Conservation (phyloP, 2,888 invertebrate genomes). For the Perithous albicinctus region DNA sequence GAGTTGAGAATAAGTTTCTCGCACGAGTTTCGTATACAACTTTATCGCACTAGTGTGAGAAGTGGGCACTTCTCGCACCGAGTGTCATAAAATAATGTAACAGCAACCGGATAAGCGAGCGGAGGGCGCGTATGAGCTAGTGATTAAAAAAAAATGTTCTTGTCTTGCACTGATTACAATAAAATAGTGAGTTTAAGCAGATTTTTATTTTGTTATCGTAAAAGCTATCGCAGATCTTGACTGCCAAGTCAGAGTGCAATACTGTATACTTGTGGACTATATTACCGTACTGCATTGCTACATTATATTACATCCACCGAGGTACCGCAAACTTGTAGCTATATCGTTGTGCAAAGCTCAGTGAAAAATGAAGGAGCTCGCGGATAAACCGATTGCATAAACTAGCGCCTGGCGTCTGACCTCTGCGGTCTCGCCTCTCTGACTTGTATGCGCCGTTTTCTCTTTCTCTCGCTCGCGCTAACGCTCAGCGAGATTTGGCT, state of each 20-base stretch:
- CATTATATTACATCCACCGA: slow-evolving; percentile 20
- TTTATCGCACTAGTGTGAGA: no score
- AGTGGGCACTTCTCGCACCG: no score
- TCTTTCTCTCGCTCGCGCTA: slow-evolving; percentile 31
- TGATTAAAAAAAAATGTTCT: neutral
- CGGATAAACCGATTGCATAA: slow-evolving; percentile 64
- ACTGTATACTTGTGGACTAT: neutral
- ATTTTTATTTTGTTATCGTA: neutral
- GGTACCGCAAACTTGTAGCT: slow-evolving; percentile 50
- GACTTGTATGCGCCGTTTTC: slow-evolving; percentile 27
- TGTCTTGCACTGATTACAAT: neutral
- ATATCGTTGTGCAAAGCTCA: slow-evolving; percentile 56
- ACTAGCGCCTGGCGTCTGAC: slow-evolving; percentile 65
- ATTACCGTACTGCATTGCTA: slow-evolving; percentile 3
- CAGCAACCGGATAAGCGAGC: no score
- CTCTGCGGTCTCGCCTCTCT: slow-evolving; percentile 50
- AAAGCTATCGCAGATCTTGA: slow-evolving; percentile 5
- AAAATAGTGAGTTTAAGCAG: neutral
- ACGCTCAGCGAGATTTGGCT: slow-evolving; percentile 43
- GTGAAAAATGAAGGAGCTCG: slow-evolving; percentile 62
- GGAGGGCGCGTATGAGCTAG: no score
- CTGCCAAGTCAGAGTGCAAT: neutral
- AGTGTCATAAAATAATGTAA: no score
- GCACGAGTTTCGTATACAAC: no score
- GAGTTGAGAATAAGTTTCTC: no score